These are phyloP conservation scores for Danio albolineatus DNA, from an alignment of 2,797 vertebrate genomes.

Conservation along the genomic window DNA sequence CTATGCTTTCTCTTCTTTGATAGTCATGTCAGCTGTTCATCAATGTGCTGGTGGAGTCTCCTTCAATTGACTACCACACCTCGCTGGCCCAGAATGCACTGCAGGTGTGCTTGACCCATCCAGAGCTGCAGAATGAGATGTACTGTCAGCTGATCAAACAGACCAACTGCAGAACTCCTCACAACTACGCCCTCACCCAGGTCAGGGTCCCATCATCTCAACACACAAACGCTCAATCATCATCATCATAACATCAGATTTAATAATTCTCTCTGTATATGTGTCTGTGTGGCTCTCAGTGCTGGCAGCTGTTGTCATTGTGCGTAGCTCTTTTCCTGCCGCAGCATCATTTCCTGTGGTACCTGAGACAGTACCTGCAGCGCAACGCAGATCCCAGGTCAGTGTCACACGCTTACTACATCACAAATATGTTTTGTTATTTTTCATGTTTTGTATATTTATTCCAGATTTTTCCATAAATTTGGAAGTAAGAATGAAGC, in stretches of 20 bases:
- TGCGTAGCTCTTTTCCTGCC: constrained; percentile 94
- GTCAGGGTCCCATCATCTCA: constrained; percentile 70
- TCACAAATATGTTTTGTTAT: no score
- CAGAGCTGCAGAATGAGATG: constrained; percentile 94
- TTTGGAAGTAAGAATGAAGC: no score
- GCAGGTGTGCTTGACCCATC: constrained; percentile 93
- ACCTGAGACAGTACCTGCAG: constrained; percentile 89
- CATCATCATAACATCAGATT: background rate
- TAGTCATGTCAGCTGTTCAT: constrained; percentile 98
- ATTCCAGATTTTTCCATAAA: no score
- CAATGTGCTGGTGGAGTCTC: constrained; percentile 91
- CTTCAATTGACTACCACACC: constrained; percentile 94
- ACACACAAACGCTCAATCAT: background rate
- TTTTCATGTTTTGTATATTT: no score
- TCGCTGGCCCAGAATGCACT: constrained; percentile 93
- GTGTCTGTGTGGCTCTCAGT: constrained; percentile 72
- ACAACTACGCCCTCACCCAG: constrained; percentile 91
- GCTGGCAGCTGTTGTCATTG: constrained; percentile 95
- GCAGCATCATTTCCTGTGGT: constrained; percentile 96
- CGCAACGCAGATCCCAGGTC: constrained; percentile 90
- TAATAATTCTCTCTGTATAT: constrained; percentile 1
- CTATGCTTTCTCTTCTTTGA: constrained; percentile 25
- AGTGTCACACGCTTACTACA: constrained; percentile 45
- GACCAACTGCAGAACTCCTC: constrained; percentile 83
- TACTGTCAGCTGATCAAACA: constrained; percentile 96